Evolutionary conservation across 2,113 vertebrate species (phyloP), one percentile per base, ranked within the genome.

Genomic region (Hirundichthys speculiger): DNA sequence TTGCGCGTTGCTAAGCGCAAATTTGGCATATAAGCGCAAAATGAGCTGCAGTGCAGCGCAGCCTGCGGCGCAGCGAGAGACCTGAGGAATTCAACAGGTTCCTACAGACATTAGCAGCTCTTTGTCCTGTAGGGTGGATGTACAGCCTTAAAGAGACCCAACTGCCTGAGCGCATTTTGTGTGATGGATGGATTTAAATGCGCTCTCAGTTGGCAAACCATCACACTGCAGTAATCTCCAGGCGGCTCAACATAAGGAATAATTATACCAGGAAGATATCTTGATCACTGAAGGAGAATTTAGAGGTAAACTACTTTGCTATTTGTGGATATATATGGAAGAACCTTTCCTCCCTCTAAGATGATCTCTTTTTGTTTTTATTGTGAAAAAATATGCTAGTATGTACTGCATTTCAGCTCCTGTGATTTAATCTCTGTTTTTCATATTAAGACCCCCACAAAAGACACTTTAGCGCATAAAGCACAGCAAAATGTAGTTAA

Each of bases 21-120:
- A 87, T 88, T 85, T 88, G 85, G 83, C 86, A 90, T 92, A 92
- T 91, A 90, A 91, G 75, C 71, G 82, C 73, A 80, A 87, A 79
- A 79, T 77, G 83, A 76, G 86, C 71, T 15, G 75, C 64, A 25
- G 69, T 47, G 30, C 25, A n/a, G 18, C 47, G 81, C 60, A 83
- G 46, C 73, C 73, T 21, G 59, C 51, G 13, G 67, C 27, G 34
- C 15, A 47, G 68, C 19, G 69, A 50, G 60, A 19, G 45, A 81
- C 41, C 58, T 39, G 77, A 85, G 85, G 79, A 86, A 86, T 89
- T 87, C 85, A 69, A 22, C 88, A 88, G 84, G 75, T 85, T 66
- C 66, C 66, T 58, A 52, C 2, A 73, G 78, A 8, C 52, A 30
- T 52, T 47, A 42, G 25, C 10, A 55, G 46, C 66, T 0, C 48